These are phyloP conservation scores for Eretmocerus hayati DNA, from an alignment of 2,888 invertebrate genomes.

Conservation along the genomic window DNA sequence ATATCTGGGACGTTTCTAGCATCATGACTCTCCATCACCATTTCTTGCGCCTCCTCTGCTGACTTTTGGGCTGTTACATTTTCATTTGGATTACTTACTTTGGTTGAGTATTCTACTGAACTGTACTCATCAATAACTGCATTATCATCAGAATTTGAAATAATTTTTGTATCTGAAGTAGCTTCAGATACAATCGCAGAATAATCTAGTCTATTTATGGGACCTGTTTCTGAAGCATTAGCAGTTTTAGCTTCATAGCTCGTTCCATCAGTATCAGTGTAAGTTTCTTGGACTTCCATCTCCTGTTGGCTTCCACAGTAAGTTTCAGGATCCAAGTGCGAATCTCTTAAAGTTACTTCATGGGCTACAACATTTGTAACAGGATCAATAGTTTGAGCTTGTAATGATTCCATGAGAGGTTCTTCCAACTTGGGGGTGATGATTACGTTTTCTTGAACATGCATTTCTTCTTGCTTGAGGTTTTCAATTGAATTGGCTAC, in stretches of 20 bases:
- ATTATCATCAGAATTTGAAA: conserved; percentile 17
- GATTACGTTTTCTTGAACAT: neutral
- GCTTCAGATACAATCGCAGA: conserved; percentile 2
- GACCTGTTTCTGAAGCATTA: neutral
- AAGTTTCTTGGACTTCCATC: neutral
- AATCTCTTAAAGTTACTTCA: conserved; percentile 3
- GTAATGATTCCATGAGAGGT: neutral
- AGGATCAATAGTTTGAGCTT: conserved; percentile 2
- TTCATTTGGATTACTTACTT: neutral
- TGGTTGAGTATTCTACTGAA: conserved; percentile 9
- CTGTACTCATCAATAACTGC: conserved; percentile 17
- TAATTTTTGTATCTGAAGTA: conserved; percentile 2
- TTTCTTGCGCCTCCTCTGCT: neutral
- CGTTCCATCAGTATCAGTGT: conserved; percentile 1
- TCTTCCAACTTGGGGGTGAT: neutral
- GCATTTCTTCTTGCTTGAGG: neutral
- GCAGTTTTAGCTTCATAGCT: neutral
- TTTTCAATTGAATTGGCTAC: conserved; percentile 1
- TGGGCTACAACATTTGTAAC: neutral
- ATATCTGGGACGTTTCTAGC: neutral
- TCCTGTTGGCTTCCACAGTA: conserved; percentile 3
- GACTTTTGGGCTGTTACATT: neutral
- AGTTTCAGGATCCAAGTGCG: conserved; percentile 2
- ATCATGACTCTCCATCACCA: neutral
- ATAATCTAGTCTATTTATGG: neutral